Percentiles rank a stretch among this genome's conserved stretches.
These are phyloP conservation scores for Kryptolebias ocellatus DNA, from an alignment of 2,797 vertebrate species.

Conservation along the genomic window DNA sequence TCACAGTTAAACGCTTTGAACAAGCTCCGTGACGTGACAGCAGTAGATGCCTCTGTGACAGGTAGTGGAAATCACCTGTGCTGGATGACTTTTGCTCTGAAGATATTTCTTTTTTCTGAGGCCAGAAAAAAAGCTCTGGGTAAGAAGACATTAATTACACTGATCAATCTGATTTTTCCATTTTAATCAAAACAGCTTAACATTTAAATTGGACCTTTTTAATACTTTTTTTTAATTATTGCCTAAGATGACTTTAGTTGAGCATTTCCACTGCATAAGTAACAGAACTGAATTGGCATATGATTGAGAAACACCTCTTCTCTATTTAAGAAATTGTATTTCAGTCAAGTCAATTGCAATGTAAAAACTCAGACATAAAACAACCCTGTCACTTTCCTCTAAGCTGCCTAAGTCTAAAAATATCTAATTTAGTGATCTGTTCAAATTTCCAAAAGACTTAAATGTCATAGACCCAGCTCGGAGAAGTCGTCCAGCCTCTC, in stretches of 20 bases:
- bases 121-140: constrained; percentile 53
- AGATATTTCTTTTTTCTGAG: constrained; percentile 56
- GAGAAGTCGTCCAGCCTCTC: not conserved
- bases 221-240: not conserved
- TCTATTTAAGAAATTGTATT: too few relatives aligned
- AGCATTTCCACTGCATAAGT: too few relatives aligned
- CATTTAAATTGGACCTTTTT: not conserved
- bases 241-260: too few relatives aligned
- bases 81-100: constrained; percentile 54
- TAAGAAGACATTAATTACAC: constrained; percentile 50
- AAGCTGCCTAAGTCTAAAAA: not conserved
- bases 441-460: not conserved
- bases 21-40: constrained; percentile 43
- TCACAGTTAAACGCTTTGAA: constrained; percentile 11
- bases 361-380: not conserved
- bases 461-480: not conserved
- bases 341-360: too few relatives aligned
- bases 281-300: too few relatives aligned
- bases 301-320: too few relatives aligned
- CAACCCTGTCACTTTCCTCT: not conserved
- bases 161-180: constrained; percentile 30
- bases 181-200: constrained; percentile 26
- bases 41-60: constrained; percentile 53
- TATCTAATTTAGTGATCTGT: not conserved
- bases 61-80: too few relatives aligned